Percentiles rank a stretch among this genome's conserved stretches.
phyloP scores from a whole-genome alignment of 2,113 vertebrate species.

The Tenrec ecaudatus region DNA sequence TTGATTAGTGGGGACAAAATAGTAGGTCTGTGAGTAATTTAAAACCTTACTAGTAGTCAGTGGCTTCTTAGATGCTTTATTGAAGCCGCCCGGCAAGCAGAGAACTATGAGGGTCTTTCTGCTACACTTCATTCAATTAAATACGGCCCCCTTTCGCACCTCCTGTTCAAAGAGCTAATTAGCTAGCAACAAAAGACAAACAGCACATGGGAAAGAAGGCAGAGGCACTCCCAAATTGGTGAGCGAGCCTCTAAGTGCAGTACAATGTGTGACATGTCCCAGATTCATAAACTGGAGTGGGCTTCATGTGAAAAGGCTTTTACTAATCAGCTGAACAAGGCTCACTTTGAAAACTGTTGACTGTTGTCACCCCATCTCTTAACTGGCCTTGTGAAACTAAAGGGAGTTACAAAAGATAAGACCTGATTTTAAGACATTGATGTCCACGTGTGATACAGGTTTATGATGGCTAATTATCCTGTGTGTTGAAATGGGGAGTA shows the following conservation, averaged over 20 bases:
- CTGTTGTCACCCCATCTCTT: not conserved
- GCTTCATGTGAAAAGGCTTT: not conserved
- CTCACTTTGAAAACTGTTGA: not conserved
- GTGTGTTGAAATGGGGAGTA: not conserved
- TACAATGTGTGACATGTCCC: not conserved
- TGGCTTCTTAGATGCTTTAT: not conserved
- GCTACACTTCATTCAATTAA: conserved; percentile 41
- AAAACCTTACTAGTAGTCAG: conserved; percentile 22
- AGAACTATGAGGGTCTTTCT: not conserved
- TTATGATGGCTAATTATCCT: not conserved
- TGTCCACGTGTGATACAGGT: not conserved
- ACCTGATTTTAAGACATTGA: not conserved
- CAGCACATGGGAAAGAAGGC: conserved; percentile 43
- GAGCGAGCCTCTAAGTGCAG: not conserved
- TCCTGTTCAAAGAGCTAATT: conserved; percentile 60
- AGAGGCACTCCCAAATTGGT: not conserved
- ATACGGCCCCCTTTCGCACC: not conserved
- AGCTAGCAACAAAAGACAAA: conserved; percentile 57
- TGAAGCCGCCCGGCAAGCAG: not conserved
- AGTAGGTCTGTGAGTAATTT: not conserved
- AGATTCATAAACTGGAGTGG: not conserved
- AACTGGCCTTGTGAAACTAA: not conserved
- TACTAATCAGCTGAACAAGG: not conserved
- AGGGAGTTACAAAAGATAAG: not conserved
- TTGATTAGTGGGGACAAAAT: not conserved